These are phyloP conservation scores for Panthera tigris DNA, from an alignment of 2,113 vertebrate species.

Conservation along the genomic window DNA sequence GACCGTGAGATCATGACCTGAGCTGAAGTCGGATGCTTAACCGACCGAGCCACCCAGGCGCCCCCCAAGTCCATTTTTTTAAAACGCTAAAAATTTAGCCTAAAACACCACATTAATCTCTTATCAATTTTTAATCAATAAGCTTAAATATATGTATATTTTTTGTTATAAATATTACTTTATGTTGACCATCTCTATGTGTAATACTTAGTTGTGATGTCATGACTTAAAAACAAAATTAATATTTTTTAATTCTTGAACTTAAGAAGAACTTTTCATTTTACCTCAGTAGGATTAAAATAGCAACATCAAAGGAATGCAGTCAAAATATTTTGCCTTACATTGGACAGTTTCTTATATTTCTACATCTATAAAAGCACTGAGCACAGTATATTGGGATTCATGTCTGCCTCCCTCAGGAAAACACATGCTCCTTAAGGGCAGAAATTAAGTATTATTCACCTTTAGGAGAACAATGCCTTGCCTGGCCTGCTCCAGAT, in stretches of 20 bases:
- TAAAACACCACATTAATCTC: constrained; percentile 9
- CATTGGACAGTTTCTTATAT: background rate
- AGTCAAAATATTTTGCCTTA: constrained; percentile 7
- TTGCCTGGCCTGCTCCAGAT: background rate
- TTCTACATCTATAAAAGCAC: background rate
- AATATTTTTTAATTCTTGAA: background rate
- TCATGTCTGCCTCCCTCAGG: background rate
- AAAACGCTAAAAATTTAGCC: background rate
- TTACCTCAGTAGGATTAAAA: constrained; percentile 13
- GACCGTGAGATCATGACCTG: no score
- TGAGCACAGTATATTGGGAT: background rate
- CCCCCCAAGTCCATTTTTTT: background rate
- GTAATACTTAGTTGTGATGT: background rate
- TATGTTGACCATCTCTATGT: background rate
- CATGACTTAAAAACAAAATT: constrained; percentile 5
- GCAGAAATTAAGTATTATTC: background rate
- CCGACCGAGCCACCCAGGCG: no score
- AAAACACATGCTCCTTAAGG: background rate
- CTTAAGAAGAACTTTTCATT: background rate
- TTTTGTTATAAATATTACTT: background rate
- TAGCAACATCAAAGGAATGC: background rate
- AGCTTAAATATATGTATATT: background rate
- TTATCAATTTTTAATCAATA: background rate
- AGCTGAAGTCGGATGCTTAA: no score
- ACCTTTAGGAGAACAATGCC: background rate